Percentiles rank a stretch among this genome's conserved stretches.
phyloP scores from a whole-genome alignment of 2,797 vertebrate genomes.

The Margarornis squamiger region DNA sequence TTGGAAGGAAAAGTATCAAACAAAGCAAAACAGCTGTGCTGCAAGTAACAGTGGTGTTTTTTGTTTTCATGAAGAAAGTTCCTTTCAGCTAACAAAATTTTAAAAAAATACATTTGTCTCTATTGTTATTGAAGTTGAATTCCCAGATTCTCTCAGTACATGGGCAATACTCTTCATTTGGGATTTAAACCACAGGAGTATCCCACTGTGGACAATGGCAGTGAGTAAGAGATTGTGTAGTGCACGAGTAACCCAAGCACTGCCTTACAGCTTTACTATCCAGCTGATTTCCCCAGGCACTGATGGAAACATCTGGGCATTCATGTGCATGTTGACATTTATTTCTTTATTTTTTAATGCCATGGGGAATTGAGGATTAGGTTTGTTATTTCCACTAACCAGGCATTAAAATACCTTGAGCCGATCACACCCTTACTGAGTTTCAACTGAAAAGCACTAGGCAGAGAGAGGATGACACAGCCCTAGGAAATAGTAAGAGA shows the following conservation, averaged over 20 bases:
- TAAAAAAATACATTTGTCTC: not conserved
- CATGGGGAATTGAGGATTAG: not conserved
- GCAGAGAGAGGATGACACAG: not conserved
- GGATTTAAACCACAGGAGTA: not conserved
- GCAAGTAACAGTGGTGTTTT: not conserved
- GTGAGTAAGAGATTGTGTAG: not conserved
- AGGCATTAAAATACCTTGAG: constrained; percentile 20
- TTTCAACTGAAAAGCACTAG: not conserved
- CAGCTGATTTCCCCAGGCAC: not conserved
- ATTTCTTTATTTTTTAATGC: constrained; percentile 44
- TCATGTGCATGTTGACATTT: not conserved
- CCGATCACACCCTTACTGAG: not conserved
- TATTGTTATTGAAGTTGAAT: not conserved
- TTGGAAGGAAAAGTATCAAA: not conserved
- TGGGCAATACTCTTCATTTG: not conserved
- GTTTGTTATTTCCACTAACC: constrained; percentile 27
- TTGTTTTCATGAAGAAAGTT: not conserved
- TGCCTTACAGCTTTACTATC: not conserved
- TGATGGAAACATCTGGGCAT: constrained; percentile 25
- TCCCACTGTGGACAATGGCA: not conserved
- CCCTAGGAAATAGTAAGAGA: not conserved
- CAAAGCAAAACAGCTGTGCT: not conserved
- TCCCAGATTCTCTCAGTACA: not conserved
- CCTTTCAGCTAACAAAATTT: not conserved
- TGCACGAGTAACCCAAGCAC: not conserved